Percentiles rank a stretch among this genome's conserved stretches.
phyloP scores from a whole-genome alignment of 2,797 vertebrate genomes.

The Alectoris magna region DNA sequence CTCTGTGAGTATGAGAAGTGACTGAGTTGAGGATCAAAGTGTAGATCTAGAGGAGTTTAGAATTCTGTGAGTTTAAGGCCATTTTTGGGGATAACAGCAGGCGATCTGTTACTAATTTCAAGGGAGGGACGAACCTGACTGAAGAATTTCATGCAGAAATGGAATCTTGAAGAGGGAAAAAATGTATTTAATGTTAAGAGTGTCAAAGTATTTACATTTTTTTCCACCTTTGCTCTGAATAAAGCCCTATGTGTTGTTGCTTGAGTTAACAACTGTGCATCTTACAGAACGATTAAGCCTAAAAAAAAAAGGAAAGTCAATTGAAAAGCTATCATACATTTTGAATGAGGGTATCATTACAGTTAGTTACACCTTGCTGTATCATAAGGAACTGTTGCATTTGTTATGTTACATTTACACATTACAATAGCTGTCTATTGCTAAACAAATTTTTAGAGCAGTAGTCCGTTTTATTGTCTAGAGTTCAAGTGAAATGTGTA shows the following conservation, averaged over 20 bases:
- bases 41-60: neutral
- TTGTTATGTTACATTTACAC: neutral
- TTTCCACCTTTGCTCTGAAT: neutral
- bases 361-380: neutral
- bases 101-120: neutral
- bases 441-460: neutral
- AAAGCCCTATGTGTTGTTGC: neutral
- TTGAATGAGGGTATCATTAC: neutral
- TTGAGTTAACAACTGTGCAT: neutral
- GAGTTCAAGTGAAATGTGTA: neutral
- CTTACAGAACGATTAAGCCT: neutral
- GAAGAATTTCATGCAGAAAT: neutral
- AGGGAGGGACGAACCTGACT: fast-evolving
- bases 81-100: neutral
- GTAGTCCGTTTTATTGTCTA: neutral
- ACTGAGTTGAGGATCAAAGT: neutral
- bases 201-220: neutral
- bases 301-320: neutral
- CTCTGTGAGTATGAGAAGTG: neutral
- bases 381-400: neutral
- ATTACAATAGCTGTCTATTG: neutral
- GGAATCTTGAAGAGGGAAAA: neutral
- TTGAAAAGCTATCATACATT: neutral
- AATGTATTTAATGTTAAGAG: neutral
- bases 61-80: neutral